Evolutionary conservation across 2,888 invertebrate species (phyloP), one percentile per base, ranked within the genome.

Genomic region (Branchipolynoe longqiensis): DNA sequence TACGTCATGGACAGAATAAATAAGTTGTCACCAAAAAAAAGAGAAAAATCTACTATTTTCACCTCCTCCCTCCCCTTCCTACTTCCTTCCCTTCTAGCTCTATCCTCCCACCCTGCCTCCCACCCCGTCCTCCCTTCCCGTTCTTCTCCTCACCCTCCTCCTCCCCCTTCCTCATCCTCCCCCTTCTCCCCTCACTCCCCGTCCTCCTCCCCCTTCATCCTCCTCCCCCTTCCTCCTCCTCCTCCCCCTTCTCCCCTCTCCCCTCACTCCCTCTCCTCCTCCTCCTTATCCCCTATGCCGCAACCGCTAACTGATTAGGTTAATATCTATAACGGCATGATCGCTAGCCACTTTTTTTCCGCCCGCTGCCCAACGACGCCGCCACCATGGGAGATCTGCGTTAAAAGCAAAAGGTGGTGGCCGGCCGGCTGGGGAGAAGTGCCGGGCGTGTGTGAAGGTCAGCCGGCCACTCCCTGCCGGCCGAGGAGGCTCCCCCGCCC

Each of bases 241-340:
- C 54, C 78, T 12, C 18, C n/a, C 48, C 54, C 22, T 48, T 22
- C 12, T 78, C 62, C 62, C 25, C n/a, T n/a, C n/a, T n/a, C n/a
- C n/a, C n/a, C n/a, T n/a, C n/a, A n/a, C n/a, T n/a, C n/a, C n/a
- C n/a, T n/a, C n/a, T n/a, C n/a, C n/a, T n/a, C n/a, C n/a, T n/a
- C n/a, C n/a, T n/a, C n/a, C n/a, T n/a, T n/a, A n/a, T n/a, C n/a
- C n/a, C n/a, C n/a, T n/a, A n/a, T n/a, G n/a, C n/a, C n/a, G n/a
- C n/a, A n/a, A n/a, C n/a, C n/a, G n/a, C n/a, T n/a, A 28, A 22
- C 78, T 78, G 78, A 78, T 78, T 78, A 78, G 78, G 78, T 78
- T 78, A 78, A 78, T 78, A 78, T 78, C 78, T 48, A 78, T 31
- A 48, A 54, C 22, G 33, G 41, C 78, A 78, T 41, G 78, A 78